Evolutionary conservation across 2,888 invertebrate genomes (phyloP).

Genomic region (Euzophera pinguis): DNA sequence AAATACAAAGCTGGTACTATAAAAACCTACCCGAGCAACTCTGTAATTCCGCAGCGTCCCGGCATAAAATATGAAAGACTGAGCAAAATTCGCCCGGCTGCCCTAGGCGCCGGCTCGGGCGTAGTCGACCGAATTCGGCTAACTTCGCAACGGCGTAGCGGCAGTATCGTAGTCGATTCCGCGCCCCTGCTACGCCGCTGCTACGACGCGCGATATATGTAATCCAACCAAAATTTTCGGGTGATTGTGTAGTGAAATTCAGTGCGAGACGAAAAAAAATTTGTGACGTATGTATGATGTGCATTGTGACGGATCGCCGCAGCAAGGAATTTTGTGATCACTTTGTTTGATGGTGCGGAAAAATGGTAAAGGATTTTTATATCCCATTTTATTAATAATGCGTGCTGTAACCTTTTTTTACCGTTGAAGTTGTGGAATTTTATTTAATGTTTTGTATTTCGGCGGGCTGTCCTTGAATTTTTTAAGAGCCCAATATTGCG

Average conservation of each 20-base stretch:
- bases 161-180: slow-evolving; percentile 59
- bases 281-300: slow-evolving; percentile 54
- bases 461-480: slow-evolving; percentile 26
- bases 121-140: slow-evolving; percentile 46
- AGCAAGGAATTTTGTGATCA: slow-evolving; percentile 32
- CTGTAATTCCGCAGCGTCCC: slow-evolving; percentile 71
- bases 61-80: slow-evolving; percentile 79
- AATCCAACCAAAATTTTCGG: slow-evolving; percentile 37
- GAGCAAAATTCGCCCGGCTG: slow-evolving; percentile 62
- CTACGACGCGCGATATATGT: slow-evolving; percentile 24
- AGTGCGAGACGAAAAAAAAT: slow-evolving; percentile 33
- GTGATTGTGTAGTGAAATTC: slow-evolving; percentile 55
- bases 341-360: slow-evolving; percentile 61
- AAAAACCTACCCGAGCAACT: slow-evolving; percentile 75
- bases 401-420: slow-evolving; percentile 15
- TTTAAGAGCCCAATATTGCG: slow-evolving; percentile 22
- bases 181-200: slow-evolving; percentile 40
- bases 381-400: slow-evolving; percentile 5
- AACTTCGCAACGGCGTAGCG: slow-evolving; percentile 64
- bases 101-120: slow-evolving; percentile 39
- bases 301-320: slow-evolving; percentile 46
- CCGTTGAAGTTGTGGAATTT: slow-evolving; percentile 12
- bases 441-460: slow-evolving; percentile 17
- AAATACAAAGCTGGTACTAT: slow-evolving; percentile 67
- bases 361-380: slow-evolving; percentile 59